A percentile compares a stretch with the other conserved stretches of the same genome.
Conservation (phyloP, 2,888 invertebrate genomes). For the Pteria penguin region DNA sequence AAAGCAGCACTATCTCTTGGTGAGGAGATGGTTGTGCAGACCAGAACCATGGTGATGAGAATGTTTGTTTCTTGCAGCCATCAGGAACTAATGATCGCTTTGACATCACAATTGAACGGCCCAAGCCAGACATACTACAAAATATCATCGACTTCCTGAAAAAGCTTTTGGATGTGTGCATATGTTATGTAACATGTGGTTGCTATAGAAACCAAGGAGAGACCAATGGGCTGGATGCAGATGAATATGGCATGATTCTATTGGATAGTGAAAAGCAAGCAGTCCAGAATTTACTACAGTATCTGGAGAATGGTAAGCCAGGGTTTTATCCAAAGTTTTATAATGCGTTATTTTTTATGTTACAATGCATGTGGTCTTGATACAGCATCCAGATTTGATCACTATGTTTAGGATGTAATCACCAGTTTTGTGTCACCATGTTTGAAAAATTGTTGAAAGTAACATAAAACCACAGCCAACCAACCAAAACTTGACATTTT, state of each 20-base stretch:
- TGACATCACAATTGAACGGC: constrained; percentile 62
- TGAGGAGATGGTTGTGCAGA: too few relatives aligned
- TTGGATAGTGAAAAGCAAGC: constrained; percentile 68
- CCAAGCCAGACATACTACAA: constrained; percentile 60
- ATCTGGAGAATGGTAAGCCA: constrained; percentile 67
- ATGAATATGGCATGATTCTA: constrained; percentile 64
- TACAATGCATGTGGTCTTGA: too few relatives aligned
- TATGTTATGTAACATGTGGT: constrained; percentile 70
- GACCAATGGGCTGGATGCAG: constrained; percentile 51
- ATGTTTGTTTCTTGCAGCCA: constrained; percentile 46
- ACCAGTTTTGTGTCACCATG: too few relatives aligned
- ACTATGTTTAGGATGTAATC: too few relatives aligned
- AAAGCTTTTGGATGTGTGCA: constrained; percentile 62
- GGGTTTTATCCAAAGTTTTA: neutral
- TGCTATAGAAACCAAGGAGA: constrained; percentile 57
- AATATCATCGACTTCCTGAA: constrained; percentile 62
- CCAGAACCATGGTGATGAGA: neutral
- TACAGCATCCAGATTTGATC: too few relatives aligned
- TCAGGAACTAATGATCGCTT: constrained; percentile 57
- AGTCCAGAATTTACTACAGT: constrained; percentile 67
- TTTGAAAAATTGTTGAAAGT: too few relatives aligned
- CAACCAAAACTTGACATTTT: too few relatives aligned
- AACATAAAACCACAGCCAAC: too few relatives aligned
- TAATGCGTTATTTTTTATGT: too few relatives aligned
- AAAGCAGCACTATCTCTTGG: too few relatives aligned